These are phyloP conservation scores for Halcyon smyrnensis DNA, from an alignment of 2,797 vertebrate species.

Conservation along the genomic window DNA sequence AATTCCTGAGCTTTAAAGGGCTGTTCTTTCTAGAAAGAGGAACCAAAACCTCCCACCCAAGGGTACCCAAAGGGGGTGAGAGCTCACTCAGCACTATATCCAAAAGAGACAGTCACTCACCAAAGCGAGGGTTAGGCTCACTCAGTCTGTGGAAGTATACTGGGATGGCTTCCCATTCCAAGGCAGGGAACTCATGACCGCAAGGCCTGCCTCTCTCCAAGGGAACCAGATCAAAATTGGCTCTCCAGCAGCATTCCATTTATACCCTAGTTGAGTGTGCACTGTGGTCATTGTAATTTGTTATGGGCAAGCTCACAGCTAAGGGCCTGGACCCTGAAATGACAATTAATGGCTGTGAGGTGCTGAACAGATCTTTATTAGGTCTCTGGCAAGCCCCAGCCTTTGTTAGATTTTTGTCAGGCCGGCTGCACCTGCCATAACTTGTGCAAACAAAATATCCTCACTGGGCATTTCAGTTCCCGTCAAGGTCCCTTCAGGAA, in stretches of 20 bases:
- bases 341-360: background rate
- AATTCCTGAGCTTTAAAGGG: background rate
- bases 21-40: background rate
- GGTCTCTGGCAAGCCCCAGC: background rate
- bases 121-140: background rate
- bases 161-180: background rate
- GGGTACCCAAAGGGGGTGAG: background rate
- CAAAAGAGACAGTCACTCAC: background rate
- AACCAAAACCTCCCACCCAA: background rate
- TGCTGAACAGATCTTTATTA: background rate
- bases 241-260: background rate
- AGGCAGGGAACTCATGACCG: background rate
- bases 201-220: background rate
- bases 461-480: background rate
- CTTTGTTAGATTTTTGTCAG: background rate
- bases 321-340: background rate
- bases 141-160: background rate
- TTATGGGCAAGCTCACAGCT: background rate
- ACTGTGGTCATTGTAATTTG: background rate
- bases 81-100: background rate
- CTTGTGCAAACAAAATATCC: background rate
- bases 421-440: background rate
- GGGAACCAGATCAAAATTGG: background rate
- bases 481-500: background rate
- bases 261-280: background rate